phyloP scores from a whole-genome alignment of 2,888 invertebrate species.

The Cephus runcator region DNA sequence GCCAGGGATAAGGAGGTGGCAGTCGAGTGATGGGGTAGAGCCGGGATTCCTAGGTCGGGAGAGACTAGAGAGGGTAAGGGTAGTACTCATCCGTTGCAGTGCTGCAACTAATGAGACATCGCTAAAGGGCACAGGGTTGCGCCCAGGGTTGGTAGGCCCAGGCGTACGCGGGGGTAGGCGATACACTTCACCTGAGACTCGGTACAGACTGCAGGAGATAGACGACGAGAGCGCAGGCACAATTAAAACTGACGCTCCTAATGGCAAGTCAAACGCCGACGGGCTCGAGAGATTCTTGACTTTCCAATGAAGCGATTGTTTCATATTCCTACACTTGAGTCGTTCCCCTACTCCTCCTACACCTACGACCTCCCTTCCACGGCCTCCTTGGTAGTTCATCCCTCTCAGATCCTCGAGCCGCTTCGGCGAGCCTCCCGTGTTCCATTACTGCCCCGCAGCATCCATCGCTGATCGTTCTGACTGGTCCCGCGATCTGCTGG shows the following conservation, averaged over 20 bases:
- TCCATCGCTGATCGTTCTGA: too few relatives aligned
- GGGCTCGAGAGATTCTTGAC: constrained; percentile 65
- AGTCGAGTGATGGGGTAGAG: constrained; percentile 51
- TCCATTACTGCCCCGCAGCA: too few relatives aligned
- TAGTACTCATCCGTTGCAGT: constrained; percentile 62
- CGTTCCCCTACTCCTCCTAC: constrained; percentile 11
- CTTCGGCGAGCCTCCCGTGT: constrained; percentile 20
- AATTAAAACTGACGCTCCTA: constrained; percentile 67
- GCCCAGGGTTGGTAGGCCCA: constrained; percentile 34
- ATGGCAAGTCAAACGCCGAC: constrained; percentile 66
- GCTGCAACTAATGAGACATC: constrained; percentile 66
- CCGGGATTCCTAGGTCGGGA: constrained; percentile 37
- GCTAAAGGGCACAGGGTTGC: constrained; percentile 62
- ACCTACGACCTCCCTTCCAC: too few relatives aligned
- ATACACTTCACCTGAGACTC: constrained; percentile 64
- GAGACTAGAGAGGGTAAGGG: constrained; percentile 41
- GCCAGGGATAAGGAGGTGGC: constrained; percentile 60
- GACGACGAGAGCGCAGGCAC: constrained; percentile 58
- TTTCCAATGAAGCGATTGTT: constrained; percentile 66
- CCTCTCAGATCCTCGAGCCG: constrained; percentile 31
- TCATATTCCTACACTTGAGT: constrained; percentile 57
- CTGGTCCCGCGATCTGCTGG: too few relatives aligned
- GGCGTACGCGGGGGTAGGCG: constrained; percentile 53
- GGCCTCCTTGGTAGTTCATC: constrained; percentile 5
- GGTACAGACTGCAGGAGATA: constrained; percentile 55